Percentiles rank a stretch among this genome's conserved stretches.
Conservation (phyloP, 2,888 invertebrate genomes). For the Agrochola litura region DNA sequence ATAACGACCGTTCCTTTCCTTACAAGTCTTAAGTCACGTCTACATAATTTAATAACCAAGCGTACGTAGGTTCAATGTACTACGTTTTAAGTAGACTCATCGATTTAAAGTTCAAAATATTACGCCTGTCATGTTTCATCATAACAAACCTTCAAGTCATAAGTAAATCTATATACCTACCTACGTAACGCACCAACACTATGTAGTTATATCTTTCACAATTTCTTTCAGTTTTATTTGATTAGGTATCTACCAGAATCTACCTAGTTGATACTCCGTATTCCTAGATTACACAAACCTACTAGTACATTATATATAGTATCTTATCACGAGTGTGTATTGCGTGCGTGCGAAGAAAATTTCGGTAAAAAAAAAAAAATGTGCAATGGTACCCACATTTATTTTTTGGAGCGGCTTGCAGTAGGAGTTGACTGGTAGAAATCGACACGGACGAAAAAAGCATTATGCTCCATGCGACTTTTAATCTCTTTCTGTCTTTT, state of each 20-base stretch:
- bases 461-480: no score
- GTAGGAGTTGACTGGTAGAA: no score
- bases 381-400: no score
- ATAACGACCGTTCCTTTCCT: background rate
- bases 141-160: background rate
- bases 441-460: no score
- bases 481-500: no score
- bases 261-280: background rate
- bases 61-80: no score
- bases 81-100: conserved; percentile 9
- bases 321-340: background rate
- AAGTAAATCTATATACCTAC: background rate
- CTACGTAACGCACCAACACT: no score
- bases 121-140: background rate
- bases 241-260: background rate
- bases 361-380: no score
- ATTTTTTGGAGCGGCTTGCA: no score
- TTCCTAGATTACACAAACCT: background rate
- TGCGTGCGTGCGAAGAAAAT: no score
- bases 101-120: conserved; percentile 18
- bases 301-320: background rate
- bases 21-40: conserved; percentile 6
- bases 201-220: no score
- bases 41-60: no score
- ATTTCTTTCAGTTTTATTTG: background rate